A percentile compares a stretch with the other conserved stretches of the same genome.
These are phyloP conservation scores for Dysmachus trigonus DNA, from an alignment of 2,888 invertebrate species.

Conservation along the genomic window DNA sequence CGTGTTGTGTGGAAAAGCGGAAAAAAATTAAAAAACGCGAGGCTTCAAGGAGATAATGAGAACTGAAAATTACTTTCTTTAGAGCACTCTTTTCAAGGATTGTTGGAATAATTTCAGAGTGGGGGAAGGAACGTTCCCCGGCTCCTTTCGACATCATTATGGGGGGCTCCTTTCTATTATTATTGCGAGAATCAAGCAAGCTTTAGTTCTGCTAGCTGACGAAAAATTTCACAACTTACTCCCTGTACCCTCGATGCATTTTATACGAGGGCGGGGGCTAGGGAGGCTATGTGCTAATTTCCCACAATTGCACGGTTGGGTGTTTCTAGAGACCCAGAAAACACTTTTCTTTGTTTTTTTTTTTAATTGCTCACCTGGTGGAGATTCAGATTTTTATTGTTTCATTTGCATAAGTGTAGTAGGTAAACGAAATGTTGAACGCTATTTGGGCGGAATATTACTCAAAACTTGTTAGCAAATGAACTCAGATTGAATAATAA, in stretches of 20 bases:
- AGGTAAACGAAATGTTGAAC: background rate
- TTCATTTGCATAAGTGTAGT: background rate
- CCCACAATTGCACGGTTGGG: background rate
- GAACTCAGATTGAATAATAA: background rate
- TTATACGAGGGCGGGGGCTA: background rate
- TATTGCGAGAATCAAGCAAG: conserved; percentile 1
- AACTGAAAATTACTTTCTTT: conserved; percentile 42
- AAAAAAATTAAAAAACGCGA: conserved; percentile 11
- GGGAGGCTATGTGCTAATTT: background rate
- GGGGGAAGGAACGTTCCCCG: background rate
- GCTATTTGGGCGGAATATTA: background rate
- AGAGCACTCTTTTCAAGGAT: conserved; percentile 36
- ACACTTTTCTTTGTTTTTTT: background rate
- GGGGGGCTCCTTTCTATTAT: conserved; percentile 4
- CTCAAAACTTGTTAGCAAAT: background rate
- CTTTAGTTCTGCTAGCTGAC: background rate
- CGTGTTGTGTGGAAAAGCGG: background rate
- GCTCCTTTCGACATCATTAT: conserved; percentile 5
- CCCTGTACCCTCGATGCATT: background rate
- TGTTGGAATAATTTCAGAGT: conserved; percentile 23
- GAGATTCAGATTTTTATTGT: background rate
- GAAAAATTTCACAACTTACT: background rate
- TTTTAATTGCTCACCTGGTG: background rate
- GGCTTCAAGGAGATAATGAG: conserved; percentile 41
- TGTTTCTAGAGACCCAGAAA: background rate